A percentile compares a stretch with the other conserved stretches of the same genome.
phyloP scores from a whole-genome alignment of 1,140 invertebrate species.

The Sinella curviseta region DNA sequence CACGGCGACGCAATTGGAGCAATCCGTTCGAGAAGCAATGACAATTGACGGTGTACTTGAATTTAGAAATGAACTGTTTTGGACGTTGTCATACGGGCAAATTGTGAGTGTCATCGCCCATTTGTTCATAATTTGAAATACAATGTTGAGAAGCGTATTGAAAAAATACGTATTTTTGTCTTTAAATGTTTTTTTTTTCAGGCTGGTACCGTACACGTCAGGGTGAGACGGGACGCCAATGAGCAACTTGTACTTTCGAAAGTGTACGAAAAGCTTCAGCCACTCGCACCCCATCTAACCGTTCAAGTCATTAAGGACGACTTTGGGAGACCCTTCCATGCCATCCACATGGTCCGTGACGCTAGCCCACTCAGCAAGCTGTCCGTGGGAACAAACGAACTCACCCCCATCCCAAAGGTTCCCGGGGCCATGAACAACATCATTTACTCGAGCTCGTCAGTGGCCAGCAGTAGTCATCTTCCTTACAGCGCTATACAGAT shows the following conservation, averaged over 20 bases:
- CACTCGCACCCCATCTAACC: constrained; percentile 44
- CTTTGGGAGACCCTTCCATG: constrained; percentile 36
- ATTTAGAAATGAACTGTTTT: constrained; percentile 69
- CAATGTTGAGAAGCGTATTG: neutral
- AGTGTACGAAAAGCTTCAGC: constrained; percentile 46
- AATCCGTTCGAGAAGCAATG: constrained; percentile 65
- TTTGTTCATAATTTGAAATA: neutral
- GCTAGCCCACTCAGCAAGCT: constrained; percentile 19
- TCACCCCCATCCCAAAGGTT: constrained; percentile 29
- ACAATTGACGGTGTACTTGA: constrained; percentile 71
- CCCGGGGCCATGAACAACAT: neutral
- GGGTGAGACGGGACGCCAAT: constrained; percentile 66
- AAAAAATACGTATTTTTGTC: neutral
- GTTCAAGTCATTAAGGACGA: constrained; percentile 48
- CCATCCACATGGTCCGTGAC: constrained; percentile 36
- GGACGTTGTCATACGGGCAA: constrained; percentile 68
- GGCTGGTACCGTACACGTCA: constrained; percentile 65
- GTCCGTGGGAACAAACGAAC: neutral
- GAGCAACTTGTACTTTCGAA: constrained; percentile 51
- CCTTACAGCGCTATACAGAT: constrained; percentile 28
- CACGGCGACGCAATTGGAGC: constrained; percentile 63
- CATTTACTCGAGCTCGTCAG: neutral
- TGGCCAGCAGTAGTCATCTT: neutral
- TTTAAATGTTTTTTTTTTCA: constrained; percentile 52
- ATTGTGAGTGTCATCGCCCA: constrained; percentile 60